phyloP scores from a whole-genome alignment of 2,113 vertebrate species.

The Peromyscus polionotus region DNA sequence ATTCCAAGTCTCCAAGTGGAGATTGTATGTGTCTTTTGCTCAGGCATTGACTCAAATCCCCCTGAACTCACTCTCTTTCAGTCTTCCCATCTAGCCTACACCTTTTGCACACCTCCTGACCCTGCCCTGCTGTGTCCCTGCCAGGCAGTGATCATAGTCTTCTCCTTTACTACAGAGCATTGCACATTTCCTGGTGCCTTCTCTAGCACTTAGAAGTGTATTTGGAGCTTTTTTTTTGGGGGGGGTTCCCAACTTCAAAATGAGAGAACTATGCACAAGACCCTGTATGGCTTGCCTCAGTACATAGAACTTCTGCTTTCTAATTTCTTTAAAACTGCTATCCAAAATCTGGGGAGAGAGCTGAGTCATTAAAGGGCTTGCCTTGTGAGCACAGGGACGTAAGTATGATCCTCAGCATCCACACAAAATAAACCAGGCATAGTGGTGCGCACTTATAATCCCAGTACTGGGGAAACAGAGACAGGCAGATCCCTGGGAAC shows the following conservation, averaged over 20 bases:
- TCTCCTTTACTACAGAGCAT: not conserved
- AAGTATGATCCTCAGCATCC: not conserved
- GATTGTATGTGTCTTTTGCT: not conserved
- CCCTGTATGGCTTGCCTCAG: not conserved
- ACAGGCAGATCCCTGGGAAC: too few relatives aligned
- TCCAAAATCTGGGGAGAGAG: not conserved
- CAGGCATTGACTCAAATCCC: not conserved
- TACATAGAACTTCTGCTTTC: not conserved
- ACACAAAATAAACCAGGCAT: not conserved
- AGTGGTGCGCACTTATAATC: not conserved
- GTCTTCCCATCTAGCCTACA: not conserved
- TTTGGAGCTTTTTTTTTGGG: not conserved
- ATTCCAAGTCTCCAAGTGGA: not conserved
- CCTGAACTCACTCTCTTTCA: not conserved
- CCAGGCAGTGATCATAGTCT: not conserved
- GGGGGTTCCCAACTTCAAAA: not conserved
- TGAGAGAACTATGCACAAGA: not conserved
- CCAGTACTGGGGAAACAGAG: too few relatives aligned
- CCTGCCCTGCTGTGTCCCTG: not conserved
- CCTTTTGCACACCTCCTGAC: not conserved
- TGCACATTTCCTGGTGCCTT: not conserved
- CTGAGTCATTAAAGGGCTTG: not conserved
- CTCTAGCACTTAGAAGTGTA: not conserved
- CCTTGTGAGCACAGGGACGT: not conserved
- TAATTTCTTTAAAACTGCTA: not conserved